phyloP scores from a whole-genome alignment of 2,797 vertebrate genomes.

The Novumbra hubbsi region DNA sequence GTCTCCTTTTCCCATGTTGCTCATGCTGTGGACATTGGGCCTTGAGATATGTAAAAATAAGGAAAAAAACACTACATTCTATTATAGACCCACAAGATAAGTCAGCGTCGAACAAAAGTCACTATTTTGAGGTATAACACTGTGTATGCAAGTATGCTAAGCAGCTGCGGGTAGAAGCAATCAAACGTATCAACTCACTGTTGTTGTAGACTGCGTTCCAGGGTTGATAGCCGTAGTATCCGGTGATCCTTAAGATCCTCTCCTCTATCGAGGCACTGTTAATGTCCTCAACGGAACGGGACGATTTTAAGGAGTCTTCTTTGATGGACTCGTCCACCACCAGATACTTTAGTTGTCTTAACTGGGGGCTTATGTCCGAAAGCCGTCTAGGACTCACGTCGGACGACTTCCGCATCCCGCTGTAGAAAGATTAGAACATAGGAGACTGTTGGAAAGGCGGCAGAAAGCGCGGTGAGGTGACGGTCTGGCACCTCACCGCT shows the following conservation, averaged over 20 bases:
- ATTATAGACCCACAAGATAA: not conserved
- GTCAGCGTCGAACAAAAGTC: not conserved
- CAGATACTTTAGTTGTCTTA: slow-evolving; percentile 93
- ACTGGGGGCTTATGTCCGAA: slow-evolving; percentile 97
- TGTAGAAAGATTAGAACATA: slow-evolving; percentile 60
- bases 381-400: slow-evolving; percentile 93
- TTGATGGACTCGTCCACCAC: slow-evolving; percentile 93
- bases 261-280: slow-evolving; percentile 91
- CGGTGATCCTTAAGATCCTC: slow-evolving; percentile 90
- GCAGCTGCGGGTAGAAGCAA: not conserved
- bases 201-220: slow-evolving; percentile 87
- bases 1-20: not conserved
- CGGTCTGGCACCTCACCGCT: not conserved
- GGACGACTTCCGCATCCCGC: slow-evolving; percentile 90
- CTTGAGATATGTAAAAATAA: not conserved
- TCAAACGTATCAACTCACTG: slow-evolving; percentile 73
- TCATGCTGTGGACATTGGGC: not conserved
- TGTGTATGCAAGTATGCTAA: too few relatives aligned
- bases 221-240: slow-evolving; percentile 95
- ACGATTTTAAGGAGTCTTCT: slow-evolving; percentile 88
- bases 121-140: too few relatives aligned
- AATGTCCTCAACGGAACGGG: slow-evolving; percentile 92
- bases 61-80: too few relatives aligned
- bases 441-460: slow-evolving; percentile 19
- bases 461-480: slow-evolving; percentile 11